Conservation (phyloP, 2,113 vertebrate species). For the Phylloscopus trochiloides region DNA sequence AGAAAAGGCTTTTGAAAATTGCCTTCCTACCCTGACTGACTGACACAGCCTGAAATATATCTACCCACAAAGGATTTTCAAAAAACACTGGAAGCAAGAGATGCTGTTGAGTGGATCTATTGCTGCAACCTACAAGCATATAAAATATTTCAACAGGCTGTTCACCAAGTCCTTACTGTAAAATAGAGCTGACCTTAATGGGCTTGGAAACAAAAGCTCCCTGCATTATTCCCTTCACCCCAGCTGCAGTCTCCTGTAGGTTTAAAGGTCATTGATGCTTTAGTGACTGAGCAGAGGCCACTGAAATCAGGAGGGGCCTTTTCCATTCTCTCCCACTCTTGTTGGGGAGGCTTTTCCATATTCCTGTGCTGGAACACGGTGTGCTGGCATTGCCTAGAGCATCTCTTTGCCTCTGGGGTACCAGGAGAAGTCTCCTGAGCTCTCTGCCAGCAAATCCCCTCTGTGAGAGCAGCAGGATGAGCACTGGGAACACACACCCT, state of each 20-base stretch:
- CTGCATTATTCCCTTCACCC: neutral
- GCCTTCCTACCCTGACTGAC: neutral
- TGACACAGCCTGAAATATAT: neutral
- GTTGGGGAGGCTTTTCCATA: neutral
- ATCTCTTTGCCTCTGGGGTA: neutral
- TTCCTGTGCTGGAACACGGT: neutral
- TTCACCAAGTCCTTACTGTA: neutral
- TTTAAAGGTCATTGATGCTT: neutral
- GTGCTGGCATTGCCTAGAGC: neutral
- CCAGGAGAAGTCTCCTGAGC: neutral
- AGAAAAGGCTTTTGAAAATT: neutral
- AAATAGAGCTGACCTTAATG: neutral
- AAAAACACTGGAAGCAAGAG: neutral
- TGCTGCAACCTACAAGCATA: neutral
- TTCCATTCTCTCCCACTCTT: neutral
- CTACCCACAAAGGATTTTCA: neutral
- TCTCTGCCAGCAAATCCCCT: neutral
- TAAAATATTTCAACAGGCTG: neutral
- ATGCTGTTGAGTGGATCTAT: neutral
- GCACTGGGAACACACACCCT: neutral
- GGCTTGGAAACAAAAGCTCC: neutral
- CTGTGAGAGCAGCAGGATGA: neutral
- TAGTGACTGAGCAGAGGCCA: neutral
- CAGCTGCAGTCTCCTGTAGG: neutral
- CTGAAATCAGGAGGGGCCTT: neutral